Conservation (phyloP, 2,888 invertebrate species). For the Eulithis prunata region DNA sequence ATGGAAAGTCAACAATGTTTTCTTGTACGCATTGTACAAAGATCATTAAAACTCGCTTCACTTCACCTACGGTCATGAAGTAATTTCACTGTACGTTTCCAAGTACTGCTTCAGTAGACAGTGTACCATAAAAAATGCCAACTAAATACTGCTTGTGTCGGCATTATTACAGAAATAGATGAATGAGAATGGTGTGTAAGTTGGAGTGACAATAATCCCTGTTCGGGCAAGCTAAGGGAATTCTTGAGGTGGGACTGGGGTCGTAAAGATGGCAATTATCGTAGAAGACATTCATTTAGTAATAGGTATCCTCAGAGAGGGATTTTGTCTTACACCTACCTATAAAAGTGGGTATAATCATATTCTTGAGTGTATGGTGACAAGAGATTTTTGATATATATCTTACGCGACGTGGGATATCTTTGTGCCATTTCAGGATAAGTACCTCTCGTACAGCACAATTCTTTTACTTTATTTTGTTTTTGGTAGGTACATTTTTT, state of each 20-base stretch:
- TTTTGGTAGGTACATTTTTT: too few relatives aligned
- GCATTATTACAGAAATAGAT: conserved; percentile 37
- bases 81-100: not conserved
- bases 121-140: conserved; percentile 8
- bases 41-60: not conserved
- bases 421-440: not conserved
- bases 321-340: too few relatives aligned
- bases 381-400: too few relatives aligned
- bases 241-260: conserved; percentile 30
- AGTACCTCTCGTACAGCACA: too few relatives aligned
- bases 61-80: not conserved
- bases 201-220: conserved; percentile 28
- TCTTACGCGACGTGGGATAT: not conserved
- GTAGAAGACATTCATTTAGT: conserved; percentile 24
- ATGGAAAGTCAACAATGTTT: too few relatives aligned
- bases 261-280: conserved; percentile 34
- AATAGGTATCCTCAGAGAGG: conserved; percentile 16
- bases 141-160: conserved; percentile 30
- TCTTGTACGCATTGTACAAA: not conserved
- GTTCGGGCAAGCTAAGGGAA: conserved; percentile 27
- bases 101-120: not conserved
- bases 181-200: conserved; percentile 21
- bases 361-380: too few relatives aligned
- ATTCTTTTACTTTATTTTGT: too few relatives aligned
- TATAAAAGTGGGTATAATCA: too few relatives aligned